These are phyloP conservation scores for Metellina segmentata DNA, from an alignment of 2,888 invertebrate genomes.

Conservation along the genomic window DNA sequence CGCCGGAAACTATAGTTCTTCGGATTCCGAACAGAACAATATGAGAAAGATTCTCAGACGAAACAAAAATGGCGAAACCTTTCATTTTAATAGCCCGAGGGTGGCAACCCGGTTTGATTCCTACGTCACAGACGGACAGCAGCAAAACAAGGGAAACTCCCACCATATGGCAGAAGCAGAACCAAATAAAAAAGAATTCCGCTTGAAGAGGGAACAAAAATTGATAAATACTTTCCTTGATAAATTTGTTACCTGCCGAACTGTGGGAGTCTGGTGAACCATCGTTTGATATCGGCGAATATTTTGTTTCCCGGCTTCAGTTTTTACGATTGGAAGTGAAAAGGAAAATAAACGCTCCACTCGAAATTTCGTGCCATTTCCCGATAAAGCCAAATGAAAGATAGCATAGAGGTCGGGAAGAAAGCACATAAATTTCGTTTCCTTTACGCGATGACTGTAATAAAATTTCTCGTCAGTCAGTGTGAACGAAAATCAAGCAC, in stretches of 20 bases:
- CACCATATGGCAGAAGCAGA: background rate
- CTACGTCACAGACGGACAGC: background rate
- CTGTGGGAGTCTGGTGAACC: background rate
- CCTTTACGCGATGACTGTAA: background rate
- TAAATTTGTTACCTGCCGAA: background rate
- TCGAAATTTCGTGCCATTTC: background rate
- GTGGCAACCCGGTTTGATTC: background rate
- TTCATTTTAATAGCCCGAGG: background rate
- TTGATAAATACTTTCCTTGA: background rate
- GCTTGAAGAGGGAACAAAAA: background rate
- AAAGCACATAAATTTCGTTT: background rate
- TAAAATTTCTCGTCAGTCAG: background rate
- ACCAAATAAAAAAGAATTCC: background rate
- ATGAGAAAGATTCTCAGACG: background rate
- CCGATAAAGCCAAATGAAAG: background rate
- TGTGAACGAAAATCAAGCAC: background rate
- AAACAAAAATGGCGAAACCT: background rate
- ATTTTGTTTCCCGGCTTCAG: background rate
- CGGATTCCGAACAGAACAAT: background rate
- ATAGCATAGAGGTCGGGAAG: background rate
- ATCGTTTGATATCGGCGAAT: background rate
- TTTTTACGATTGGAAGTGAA: background rate
- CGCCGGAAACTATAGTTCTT: background rate
- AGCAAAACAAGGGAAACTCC: background rate
- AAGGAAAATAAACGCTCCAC: background rate